Evolutionary conservation across 2,113 vertebrate genomes (phyloP).

Genomic region (Mobula birostris): DNA sequence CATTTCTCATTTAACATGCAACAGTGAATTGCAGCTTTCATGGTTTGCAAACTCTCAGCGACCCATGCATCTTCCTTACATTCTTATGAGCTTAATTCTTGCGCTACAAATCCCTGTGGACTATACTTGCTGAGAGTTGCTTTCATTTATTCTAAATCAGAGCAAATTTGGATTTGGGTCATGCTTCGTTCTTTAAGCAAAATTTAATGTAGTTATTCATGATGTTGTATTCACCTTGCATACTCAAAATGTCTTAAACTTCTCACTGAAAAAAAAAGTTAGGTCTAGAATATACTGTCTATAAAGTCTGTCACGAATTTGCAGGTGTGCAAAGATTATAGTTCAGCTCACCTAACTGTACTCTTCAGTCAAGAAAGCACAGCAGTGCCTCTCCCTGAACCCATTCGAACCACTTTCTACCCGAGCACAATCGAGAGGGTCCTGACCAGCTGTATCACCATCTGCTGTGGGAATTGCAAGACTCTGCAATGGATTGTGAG

Average conservation of each 20-base stretch:
- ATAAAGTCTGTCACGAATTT: no score
- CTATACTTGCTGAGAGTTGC: not conserved
- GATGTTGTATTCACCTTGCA: not conserved
- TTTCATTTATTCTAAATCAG: conserved; percentile 6
- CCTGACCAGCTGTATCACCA: no score
- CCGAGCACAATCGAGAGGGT: no score
- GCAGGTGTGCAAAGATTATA: no score
- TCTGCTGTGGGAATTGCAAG: no score
- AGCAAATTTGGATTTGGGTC: not conserved
- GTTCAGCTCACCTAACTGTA: no score
- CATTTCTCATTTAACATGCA: not conserved
- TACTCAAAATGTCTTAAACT: not conserved
- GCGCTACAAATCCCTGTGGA: not conserved
- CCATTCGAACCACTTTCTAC: no score
- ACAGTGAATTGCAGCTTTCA: not conserved
- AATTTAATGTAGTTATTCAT: not conserved
- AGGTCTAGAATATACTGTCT: no score
- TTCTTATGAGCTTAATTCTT: not conserved
- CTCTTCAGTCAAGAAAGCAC: no score
- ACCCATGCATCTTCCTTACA: not conserved
- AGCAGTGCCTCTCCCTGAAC: no score
- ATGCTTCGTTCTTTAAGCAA: not conserved
- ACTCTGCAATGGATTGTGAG: no score
- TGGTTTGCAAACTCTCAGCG: not conserved
- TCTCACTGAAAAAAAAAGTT: not conserved